Conservation (phyloP, 2,113 vertebrate genomes). For the Megaptera novaeangliae region DNA sequence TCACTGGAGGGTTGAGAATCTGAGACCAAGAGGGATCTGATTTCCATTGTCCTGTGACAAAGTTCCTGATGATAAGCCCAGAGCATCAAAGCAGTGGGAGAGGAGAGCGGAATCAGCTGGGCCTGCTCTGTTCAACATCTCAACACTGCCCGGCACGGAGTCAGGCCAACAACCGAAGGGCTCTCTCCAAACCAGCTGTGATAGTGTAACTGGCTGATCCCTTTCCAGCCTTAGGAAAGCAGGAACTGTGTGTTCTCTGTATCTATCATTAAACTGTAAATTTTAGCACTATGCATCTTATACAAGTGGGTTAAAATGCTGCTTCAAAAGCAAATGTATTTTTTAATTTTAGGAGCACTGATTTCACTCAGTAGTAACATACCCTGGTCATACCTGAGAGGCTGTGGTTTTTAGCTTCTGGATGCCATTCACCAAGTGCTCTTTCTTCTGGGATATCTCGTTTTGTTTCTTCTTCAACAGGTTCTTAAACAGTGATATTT, state of each 20-base stretch:
- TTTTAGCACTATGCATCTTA: neutral
- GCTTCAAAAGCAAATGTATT: neutral
- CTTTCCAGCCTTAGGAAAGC: neutral
- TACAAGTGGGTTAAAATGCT: neutral
- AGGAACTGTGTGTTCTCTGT: neutral
- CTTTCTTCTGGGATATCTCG: conserved; percentile 78
- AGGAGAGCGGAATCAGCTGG: neutral
- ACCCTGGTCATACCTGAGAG: conserved; percentile 80
- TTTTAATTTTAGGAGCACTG: neutral
- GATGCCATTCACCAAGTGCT: conserved; percentile 83
- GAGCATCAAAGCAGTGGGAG: neutral
- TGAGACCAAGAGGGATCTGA: neutral
- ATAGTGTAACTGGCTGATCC: neutral
- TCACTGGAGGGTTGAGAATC: neutral
- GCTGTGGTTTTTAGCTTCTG: conserved; percentile 85
- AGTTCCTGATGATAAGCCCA: neutral
- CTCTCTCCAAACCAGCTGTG: neutral
- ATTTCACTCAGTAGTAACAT: neutral
- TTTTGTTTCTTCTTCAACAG: conserved; percentile 83
- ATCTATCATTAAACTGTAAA: neutral
- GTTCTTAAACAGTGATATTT: conserved; percentile 86
- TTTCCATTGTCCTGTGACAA: neutral
- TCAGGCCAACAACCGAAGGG: neutral
- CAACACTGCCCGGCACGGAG: accelerated
- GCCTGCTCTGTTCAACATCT: neutral